These are phyloP conservation scores for Cephus cinctus DNA, from an alignment of 1,140 invertebrate species.

Conservation along the genomic window DNA sequence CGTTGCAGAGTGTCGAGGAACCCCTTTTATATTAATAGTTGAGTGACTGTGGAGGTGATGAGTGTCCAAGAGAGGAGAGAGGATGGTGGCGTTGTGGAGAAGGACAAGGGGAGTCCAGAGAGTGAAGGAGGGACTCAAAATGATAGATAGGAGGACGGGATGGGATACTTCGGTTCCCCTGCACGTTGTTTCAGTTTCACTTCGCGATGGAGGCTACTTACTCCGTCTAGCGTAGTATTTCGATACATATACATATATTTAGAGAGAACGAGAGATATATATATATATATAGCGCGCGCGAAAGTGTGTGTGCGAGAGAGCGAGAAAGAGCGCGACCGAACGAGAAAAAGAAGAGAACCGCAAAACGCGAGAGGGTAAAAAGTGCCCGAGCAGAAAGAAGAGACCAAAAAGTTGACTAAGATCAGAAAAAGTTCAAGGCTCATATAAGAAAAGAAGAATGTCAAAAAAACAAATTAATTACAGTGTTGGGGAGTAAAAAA, in stretches of 20 bases:
- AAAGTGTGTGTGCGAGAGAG: background rate
- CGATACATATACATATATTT: slow-evolving; percentile 7
- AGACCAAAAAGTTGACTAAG: slow-evolving; percentile 3
- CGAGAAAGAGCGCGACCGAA: background rate
- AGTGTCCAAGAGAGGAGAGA: slow-evolving; percentile 11
- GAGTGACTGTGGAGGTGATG: slow-evolving; percentile 41
- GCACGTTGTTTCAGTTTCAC: slow-evolving; percentile 48
- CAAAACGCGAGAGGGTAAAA: background rate
- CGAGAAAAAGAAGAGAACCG: slow-evolving; percentile 1
- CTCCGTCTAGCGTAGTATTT: slow-evolving; percentile 30
- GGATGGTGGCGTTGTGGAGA: slow-evolving; percentile 12
- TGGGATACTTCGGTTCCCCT: slow-evolving; percentile 44
- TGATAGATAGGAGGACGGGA: slow-evolving; percentile 52
- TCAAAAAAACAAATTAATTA: slow-evolving; percentile 6
- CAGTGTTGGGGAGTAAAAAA: no score
- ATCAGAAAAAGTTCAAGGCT: no score
- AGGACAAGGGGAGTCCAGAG: slow-evolving; percentile 11
- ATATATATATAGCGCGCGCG: background rate
- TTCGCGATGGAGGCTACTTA: slow-evolving; percentile 48
- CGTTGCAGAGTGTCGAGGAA: slow-evolving; percentile 53
- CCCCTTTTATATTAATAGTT: slow-evolving; percentile 57
- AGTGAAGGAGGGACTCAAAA: slow-evolving; percentile 45
- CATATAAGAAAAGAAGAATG: background rate
- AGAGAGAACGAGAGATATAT: slow-evolving; percentile 10
- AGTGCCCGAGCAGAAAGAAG: background rate